Percentiles rank a stretch among this genome's conserved stretches.
Conservation (phyloP, 2,797 vertebrate species). For the Discoglossus pictus region DNA sequence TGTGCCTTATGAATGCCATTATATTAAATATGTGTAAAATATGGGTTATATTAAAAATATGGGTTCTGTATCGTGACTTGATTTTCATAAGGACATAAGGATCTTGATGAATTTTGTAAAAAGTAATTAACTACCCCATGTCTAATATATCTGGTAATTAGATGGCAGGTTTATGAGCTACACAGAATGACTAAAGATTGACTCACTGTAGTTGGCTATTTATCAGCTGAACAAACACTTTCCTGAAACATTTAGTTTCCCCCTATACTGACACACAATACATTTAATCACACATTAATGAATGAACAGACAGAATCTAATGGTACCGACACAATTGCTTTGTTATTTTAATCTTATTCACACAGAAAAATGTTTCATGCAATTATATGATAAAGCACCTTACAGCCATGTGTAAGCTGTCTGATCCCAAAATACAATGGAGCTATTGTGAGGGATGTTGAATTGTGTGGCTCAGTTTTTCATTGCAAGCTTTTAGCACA, state of each 20-base stretch:
- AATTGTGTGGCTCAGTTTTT: constrained; percentile 16
- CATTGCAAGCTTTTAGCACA: constrained; percentile 19
- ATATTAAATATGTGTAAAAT: too few species aligned
- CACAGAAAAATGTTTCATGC: constrained; percentile 19
- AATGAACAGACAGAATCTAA: constrained; percentile 11
- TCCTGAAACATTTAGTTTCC: constrained; percentile 32
- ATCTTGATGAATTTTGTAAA: too few species aligned
- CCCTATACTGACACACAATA: constrained; percentile 3
- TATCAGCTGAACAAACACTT: constrained; percentile 30
- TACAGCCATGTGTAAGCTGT: constrained; percentile 36
- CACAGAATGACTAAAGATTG: constrained; percentile 6
- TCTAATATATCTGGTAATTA: too few species aligned
- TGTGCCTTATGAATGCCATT: too few species aligned
- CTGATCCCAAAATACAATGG: constrained; percentile 41
- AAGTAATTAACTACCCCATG: too few species aligned
- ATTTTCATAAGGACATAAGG: too few species aligned
- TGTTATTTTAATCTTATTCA: constrained; percentile 12
- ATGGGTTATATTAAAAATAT: too few species aligned
- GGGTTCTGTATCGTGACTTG: too few species aligned
- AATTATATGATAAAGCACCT: constrained; percentile 33
- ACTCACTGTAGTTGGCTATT: background rate
- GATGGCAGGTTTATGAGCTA: background rate
- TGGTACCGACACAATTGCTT: constrained; percentile 8
- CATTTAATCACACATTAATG: constrained; percentile 34
- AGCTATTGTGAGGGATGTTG: constrained; percentile 29